Percentiles rank a stretch among this genome's conserved stretches.
Evolutionary conservation across 2,113 vertebrate species (phyloP).

Genomic region (Cyphomyrus discorhynchus): DNA sequence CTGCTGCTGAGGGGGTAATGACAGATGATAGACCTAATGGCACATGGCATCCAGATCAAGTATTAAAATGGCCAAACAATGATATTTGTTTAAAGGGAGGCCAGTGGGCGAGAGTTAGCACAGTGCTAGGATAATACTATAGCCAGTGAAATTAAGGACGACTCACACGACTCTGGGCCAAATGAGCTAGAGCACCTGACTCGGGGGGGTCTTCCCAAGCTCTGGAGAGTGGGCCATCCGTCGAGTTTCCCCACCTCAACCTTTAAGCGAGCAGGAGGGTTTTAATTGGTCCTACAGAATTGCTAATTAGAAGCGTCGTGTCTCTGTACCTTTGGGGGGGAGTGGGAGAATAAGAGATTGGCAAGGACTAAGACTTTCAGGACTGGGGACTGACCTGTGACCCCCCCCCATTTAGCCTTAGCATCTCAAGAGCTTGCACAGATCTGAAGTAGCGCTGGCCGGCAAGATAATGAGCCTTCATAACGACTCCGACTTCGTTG

Average conservation of each 20-base stretch:
- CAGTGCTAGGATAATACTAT: slow-evolving; percentile 39
- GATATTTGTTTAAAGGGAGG: slow-evolving; percentile 38
- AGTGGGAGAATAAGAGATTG: background rate
- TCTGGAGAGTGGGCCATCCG: slow-evolving; percentile 23
- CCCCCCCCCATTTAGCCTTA: slow-evolving; percentile 51
- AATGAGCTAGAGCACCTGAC: slow-evolving; percentile 35
- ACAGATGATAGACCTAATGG: background rate
- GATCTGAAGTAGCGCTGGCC: background rate
- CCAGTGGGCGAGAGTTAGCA: background rate
- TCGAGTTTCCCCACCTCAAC: slow-evolving; percentile 31
- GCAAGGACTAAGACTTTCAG: slow-evolving; percentile 24
- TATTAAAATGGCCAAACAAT: slow-evolving; percentile 45
- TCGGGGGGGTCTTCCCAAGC: slow-evolving; percentile 38
- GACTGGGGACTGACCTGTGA: slow-evolving; percentile 45
- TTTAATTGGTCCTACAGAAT: slow-evolving; percentile 7
- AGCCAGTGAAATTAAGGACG: slow-evolving; percentile 50
- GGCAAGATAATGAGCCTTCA: background rate
- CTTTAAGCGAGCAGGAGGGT: slow-evolving; percentile 6
- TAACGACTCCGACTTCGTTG: too few species aligned
- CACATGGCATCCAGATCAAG: background rate
- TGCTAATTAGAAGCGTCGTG: background rate
- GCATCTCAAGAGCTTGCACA: slow-evolving; percentile 24
- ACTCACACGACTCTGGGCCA: slow-evolving; percentile 41
- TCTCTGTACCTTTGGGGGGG: background rate
- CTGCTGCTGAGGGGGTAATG: background rate